Evolutionary conservation across 2,888 invertebrate genomes (phyloP), one percentile per base, ranked within the genome.

Genomic region (Frankliniella intonsa): DNA sequence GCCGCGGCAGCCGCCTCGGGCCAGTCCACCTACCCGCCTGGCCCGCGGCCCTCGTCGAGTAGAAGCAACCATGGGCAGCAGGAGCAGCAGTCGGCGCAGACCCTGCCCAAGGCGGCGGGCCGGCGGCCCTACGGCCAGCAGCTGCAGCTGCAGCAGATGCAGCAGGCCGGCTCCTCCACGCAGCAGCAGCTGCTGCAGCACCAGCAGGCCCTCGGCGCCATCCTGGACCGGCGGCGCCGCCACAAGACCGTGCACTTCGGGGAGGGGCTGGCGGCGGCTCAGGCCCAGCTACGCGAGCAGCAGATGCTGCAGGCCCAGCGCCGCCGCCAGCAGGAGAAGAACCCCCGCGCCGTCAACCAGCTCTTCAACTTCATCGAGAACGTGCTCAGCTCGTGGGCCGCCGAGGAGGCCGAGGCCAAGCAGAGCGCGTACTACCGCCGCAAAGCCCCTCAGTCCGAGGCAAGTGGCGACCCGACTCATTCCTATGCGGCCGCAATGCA

Each of bases 171-270:
- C 27, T 50, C 62, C 69, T 22, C 69, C 69, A 76, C 69, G 69
- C 69, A 76, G 69, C 69, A 76, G 69, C 82, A 62, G 76, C 81
- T 50, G 79, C 82, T 62, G 82, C 84, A 22, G 80, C 83, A 82
- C 84, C 80, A 82, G 81, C 50, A 76, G 69, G 69, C 69, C 25
- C 69, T 76, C 22, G 69, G 69, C 25, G 87, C 88, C 85, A 89
- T 93, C 87, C 92, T 92, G 85, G 89, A 92, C 83, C 92, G 93
- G 82, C 91, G 94, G 83, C 91, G 93, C 82, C 91, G 94, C 83
- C 93, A 94, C 89, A 94, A 94, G 88, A 94, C 94, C 81, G 94
- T 94, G 81, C 94, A 94, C 88, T 94, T 94, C 87, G 94, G 94
- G 83, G 94, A 94, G 87, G 94, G 93, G 87, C 90, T 94, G 50